phyloP scores from a whole-genome alignment of 2,113 vertebrate genomes.

The Bothrops jararaca region DNA sequence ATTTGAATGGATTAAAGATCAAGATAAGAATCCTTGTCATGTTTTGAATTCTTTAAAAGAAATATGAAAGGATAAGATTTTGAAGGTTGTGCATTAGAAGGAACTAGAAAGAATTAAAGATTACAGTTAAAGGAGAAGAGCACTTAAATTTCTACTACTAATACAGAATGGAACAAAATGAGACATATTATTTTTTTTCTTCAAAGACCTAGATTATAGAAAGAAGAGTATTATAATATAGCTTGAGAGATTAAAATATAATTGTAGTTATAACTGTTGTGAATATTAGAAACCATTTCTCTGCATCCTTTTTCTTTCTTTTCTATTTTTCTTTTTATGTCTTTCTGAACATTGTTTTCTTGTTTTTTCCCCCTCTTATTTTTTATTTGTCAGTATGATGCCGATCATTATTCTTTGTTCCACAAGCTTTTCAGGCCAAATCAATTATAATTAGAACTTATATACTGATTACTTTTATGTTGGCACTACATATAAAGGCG shows the following conservation, averaged over 20 bases:
- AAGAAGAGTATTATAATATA: neutral
- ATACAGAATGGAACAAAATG: neutral
- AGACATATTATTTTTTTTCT: neutral
- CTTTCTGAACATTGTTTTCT: neutral
- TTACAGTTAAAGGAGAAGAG: neutral
- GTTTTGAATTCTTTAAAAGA: neutral
- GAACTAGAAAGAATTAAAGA: neutral
- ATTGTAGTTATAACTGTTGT: neutral
- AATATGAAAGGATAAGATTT: neutral
- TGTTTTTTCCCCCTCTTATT: no score
- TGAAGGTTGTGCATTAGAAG: neutral
- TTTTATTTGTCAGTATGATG: neutral
- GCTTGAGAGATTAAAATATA: neutral
- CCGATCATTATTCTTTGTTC: neutral
- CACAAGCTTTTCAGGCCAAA: neutral
- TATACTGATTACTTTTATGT: slow-evolving; percentile 4
- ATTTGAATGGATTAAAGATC: neutral
- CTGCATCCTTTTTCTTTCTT: neutral
- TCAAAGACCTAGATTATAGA: neutral
- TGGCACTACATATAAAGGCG: slow-evolving; percentile 2
- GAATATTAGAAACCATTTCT: neutral
- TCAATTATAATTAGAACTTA: neutral
- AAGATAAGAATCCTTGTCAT: neutral
- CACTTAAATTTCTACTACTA: neutral
- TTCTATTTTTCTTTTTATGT: neutral